A percentile compares a stretch with the other conserved stretches of the same genome.
phyloP scores from a whole-genome alignment of 2,797 vertebrate genomes.

The Phalanger gymnotis region DNA sequence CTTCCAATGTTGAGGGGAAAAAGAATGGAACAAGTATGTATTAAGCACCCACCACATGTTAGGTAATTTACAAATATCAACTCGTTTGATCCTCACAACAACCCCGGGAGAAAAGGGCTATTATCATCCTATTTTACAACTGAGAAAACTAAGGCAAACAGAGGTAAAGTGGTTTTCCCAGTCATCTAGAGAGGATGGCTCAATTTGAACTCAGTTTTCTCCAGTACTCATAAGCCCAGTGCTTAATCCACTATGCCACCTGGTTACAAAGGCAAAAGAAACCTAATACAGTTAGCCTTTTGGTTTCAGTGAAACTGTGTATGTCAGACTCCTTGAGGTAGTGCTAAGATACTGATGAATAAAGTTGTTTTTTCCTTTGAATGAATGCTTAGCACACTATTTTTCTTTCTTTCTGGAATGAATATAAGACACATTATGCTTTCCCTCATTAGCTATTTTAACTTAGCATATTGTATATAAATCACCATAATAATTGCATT shows the following conservation, averaged over 20 bases:
- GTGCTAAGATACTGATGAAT: conserved; percentile 37
- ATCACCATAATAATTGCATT: conserved; percentile 76
- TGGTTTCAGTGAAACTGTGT: conserved; percentile 64
- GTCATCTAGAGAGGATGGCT: background rate
- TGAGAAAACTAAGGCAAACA: background rate
- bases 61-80: background rate
- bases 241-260: background rate
- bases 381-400: conserved; percentile 71
- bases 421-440: conserved; percentile 64
- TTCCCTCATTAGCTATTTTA: conserved; percentile 73
- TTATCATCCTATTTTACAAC: background rate
- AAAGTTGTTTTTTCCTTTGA: conserved; percentile 66
- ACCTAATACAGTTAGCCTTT: background rate
- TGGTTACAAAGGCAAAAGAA: background rate
- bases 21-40: background rate
- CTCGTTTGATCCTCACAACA: background rate
- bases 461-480: conserved; percentile 72
- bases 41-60: background rate
- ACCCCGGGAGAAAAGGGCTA: background rate
- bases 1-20: background rate
- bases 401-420: conserved; percentile 70
- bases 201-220: background rate
- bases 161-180: background rate
- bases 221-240: background rate
- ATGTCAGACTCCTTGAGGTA: conserved; percentile 67